Base-by-base conservation (phyloP, 2,888 invertebrate species). In the Orchestes rusci region DNA sequence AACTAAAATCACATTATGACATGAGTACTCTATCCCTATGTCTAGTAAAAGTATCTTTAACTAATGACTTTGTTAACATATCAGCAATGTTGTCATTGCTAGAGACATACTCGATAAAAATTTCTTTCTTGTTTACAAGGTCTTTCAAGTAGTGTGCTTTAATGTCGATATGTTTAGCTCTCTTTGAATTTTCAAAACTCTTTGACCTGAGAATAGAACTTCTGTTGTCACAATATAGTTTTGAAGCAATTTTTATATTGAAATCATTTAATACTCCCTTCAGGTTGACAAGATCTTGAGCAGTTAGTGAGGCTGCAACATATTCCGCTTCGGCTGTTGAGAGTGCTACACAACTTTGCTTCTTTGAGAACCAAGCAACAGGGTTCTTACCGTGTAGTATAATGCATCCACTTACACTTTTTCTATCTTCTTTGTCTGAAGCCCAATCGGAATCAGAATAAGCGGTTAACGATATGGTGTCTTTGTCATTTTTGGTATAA, bases 361-460 rank as follows among this genome's bases (percentile, higher is more conserved):
- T 45, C 8, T 27, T 34, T 4, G 42, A 42, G 18, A 35, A 28
- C 35, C 42, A 42, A 15, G 23, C 18, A 7, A 42, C 13, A 15
- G 53, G n/a, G n/a, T n/a, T n/a, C n/a, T n/a, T n/a, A n/a, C 35
- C 36, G 50, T 50, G 34, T 19, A 44, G 48, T 20, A 37, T 36
- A 28, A 51, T 33, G 33, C 31, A 49, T 8, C 51, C 51, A 47
- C 50, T 54, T 7, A 43, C 45, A 31, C 52, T 40, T 34, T 41
- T 48, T 18, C 34, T 32, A 20, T 45, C 39, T 42, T n/a, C n/a
- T n/a, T n/a, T n/a, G n/a, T n/a, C n/a, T 48, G 15, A 34, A 28
- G 28, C 43, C 39, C 51, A 48, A 40, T 51, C 53, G 15, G 52
- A 46, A 35, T 53, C 52, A 16, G 43, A 40, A 31, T 30, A 44